These are phyloP conservation scores for Sander lucioperca DNA, from an alignment of 2,113 vertebrate species.

Conservation along the genomic window DNA sequence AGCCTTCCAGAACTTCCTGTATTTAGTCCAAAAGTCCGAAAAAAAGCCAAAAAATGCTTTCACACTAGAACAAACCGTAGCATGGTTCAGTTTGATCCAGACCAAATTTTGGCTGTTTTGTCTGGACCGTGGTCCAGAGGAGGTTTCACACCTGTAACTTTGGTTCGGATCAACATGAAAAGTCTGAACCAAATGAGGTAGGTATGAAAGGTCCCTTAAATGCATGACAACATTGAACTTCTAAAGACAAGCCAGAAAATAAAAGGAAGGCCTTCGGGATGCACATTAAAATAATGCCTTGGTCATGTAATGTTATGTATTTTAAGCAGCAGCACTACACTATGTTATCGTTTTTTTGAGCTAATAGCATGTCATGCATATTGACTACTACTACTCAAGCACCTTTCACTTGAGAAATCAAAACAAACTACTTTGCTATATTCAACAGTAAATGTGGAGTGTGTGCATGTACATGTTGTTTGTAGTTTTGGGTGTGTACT, in stretches of 20 bases:
- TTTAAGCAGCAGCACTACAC: slow-evolving; percentile 10
- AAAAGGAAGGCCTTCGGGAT: slow-evolving; percentile 5
- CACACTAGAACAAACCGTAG: too few relatives aligned
- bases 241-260: background rate
- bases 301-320: slow-evolving; percentile 19
- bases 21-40: too few relatives aligned
- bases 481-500: background rate
- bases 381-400: background rate
- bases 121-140: too few relatives aligned
- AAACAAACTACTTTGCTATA: slow-evolving; percentile 11
- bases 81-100: too few relatives aligned
- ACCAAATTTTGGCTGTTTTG: too few relatives aligned
- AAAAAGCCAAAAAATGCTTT: too few relatives aligned
- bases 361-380: slow-evolving; percentile 25
- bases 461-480: background rate
- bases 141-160: too few relatives aligned
- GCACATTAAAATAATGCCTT: slow-evolving; percentile 20
- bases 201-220: background rate
- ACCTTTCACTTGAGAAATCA: slow-evolving; percentile 19
- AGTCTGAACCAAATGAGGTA: too few relatives aligned
- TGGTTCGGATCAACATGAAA: too few relatives aligned
- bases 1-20: too few relatives aligned
- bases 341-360: slow-evolving; percentile 4
- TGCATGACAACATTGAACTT: slow-evolving; percentile 28
- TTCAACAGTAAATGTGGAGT: slow-evolving; percentile 8